Base-by-base conservation (phyloP, 2,888 invertebrate genomes). In the Gerris lacustris region DNA sequence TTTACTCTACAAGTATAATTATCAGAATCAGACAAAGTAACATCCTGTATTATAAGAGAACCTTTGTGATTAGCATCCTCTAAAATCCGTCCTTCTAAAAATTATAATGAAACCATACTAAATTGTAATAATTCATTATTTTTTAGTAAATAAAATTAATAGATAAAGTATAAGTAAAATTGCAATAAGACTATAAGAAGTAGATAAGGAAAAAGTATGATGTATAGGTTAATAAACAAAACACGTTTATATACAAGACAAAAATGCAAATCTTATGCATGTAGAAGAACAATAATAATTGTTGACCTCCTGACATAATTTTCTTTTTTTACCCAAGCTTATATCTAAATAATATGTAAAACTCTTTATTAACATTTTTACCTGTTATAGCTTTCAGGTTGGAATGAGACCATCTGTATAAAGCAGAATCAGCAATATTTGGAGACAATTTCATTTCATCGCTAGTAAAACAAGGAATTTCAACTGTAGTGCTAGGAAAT, bases 1-100 rank as follows among this genome's bases (percentile, higher is more conserved):
- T 68, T 67, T 15, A 73, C 72, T 55, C 68, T 68, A 45, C 73
- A 73, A 2, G 71, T 72, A 63, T 73, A 73, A 55, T 71, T 71
- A 55, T 71, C 71, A 5, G 72, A 66, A 43, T 73, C 72, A 6
- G 47, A 63, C 44, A 70, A 6, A 7, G 67, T 70, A 1, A 71
- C 63, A 11, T 70, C 71, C 11, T 67, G 9, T 6, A 73, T 71
- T 43, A 44, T 55, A 63, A 73, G 67, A 31, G 66, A 66, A 17
- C 73, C 73, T 43, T 66, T 68, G 17, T 72, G 71, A 18, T 64
- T 71, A 6, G 66, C 15, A 47, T 72, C 70, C 47, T 71, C 69
- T 45, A 45, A 55, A 6, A 73, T 71, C 7, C 71, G 68, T 6
- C 73, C 73, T 67, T 71, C 73, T 73, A 55, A 6, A 69, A 64